Base-by-base conservation (phyloP, 2,888 invertebrate genomes). In the Netelia fuscicornis region DNA sequence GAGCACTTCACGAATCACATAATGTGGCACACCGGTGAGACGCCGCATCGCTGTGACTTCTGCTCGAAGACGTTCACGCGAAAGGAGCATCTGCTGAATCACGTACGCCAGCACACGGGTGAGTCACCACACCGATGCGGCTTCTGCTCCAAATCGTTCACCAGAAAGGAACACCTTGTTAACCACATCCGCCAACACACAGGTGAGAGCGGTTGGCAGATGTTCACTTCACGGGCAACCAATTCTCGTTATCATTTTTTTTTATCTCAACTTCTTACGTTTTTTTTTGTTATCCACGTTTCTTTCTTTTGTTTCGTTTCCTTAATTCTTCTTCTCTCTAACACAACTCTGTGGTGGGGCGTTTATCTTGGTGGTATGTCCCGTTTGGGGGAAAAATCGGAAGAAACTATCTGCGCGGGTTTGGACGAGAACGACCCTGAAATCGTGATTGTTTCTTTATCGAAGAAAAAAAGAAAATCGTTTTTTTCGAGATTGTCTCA, bases 1-100 rank as follows among this genome's bases (percentile, higher is more conserved):
- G 98, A 98, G 95, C 97, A 98, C 94, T 97, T 97, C 95, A 97
- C 97, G 96, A 97, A 97, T 95, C 97, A 97, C 95, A 97, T 97
- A 94, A 95, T 97, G 96, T 97, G 97, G 97, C 97, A 97, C 94
- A 97, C 97, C 91, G 96, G 97, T 65, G 97, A 97, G 92, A 97
- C 97, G 0, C 97, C 97, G 23, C 97, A 97, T 92, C 96, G 97
- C 65, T 97, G 97, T 92, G 97, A 97, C 92, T 97, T 97, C 94
- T 97, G 97, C 92, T 96, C 97, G 25, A 97, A 97, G 93, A 97
- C 97, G 6, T 97, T 97, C 93, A 97, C 97, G 0, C 95, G 97
- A 87, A 97, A 97, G 92, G 97, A 97, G 93, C 97, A 97, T 93
- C 94, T 97, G 74, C 92, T 97, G 89, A 97, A 97, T 93, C 97